Base-by-base conservation (phyloP, 2,888 invertebrate genomes). In the Cantharis nigra region DNA sequence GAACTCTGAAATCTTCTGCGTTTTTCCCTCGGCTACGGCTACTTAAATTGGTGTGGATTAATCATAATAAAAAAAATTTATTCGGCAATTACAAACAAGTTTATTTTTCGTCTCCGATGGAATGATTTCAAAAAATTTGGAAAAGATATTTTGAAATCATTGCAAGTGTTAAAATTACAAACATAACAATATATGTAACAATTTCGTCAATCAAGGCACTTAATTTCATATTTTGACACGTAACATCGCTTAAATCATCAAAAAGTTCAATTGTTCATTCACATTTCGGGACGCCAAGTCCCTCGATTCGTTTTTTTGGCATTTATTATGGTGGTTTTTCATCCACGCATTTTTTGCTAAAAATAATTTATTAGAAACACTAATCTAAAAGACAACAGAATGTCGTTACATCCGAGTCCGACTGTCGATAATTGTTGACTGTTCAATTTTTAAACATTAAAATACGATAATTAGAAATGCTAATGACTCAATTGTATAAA, bases 101-200 rank as follows among this genome's bases (percentile, higher is more conserved):
- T 49, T 49, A 49, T 49, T 49, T 49, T 49, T 49, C 49, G 49
- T 49, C 13, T 49, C n/a, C n/a, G n/a, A 49, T 49, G 49, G 49
- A 49, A 49, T 49, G 49, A 49, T 49, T 49, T 49, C 49, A 49
- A 49, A 64, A 16, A 70, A 28, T 26, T 70, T 28, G 49, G 49
- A 14, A 49, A n/a, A 49, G n/a, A n/a, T 49, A n/a, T 49, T n/a
- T 49, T 49, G 49, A 49, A 49, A 49, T 49, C 49, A 49, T 49
- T 49, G 49, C 49, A 49, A 49, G 49, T 49, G 49, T 49, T 49
- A 49, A 49, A 49, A 62, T 70, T 62, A 70, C 28, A 69, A 74
- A 69, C 74, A 63, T 62, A 74, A 63, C 70, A 63, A 74, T 69
- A 74, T 74, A 74, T 74, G 74, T 74, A 74, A 74, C 74, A 74